Conservation (phyloP, 2,797 vertebrate genomes). For the Chelonia mydas region DNA sequence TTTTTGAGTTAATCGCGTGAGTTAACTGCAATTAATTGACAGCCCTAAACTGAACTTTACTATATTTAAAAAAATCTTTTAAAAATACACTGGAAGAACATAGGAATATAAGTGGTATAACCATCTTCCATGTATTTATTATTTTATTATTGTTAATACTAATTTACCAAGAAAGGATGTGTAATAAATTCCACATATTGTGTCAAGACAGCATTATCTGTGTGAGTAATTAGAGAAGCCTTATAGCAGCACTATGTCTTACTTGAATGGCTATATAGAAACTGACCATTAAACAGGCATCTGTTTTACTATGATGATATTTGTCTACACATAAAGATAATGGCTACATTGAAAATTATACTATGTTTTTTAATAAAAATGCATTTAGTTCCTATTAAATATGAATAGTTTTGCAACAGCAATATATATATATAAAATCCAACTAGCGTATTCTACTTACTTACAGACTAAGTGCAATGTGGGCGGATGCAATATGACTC, state of each 20-base stretch:
- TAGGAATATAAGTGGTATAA: neutral
- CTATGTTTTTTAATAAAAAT: constrained; percentile 32
- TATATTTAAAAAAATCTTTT: neutral
- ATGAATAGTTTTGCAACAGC: constrained; percentile 52
- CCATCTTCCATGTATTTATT: neutral
- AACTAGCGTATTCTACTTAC: neutral
- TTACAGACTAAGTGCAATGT: constrained; percentile 30
- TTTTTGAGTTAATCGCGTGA: too few relatives aligned
- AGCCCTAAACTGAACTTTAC: neutral
- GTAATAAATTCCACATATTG: neutral
- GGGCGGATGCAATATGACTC: constrained; percentile 35
- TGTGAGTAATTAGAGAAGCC: neutral
- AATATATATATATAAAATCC: constrained; percentile 9
- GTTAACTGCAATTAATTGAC: too few relatives aligned
- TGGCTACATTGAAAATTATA: neutral
- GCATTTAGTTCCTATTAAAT: constrained; percentile 47
- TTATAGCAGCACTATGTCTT: neutral
- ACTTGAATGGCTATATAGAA: neutral
- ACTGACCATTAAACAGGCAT: constrained; percentile 23
- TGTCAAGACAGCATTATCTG: neutral
- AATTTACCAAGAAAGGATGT: neutral
- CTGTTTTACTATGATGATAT: neutral
- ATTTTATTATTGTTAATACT: constrained; percentile 2
- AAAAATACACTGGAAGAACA: neutral
- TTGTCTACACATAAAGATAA: constrained; percentile 55